Evolutionary conservation across 2,797 vertebrate species (phyloP), one percentile per base, ranked within the genome.

Genomic region (Poeciliopsis infans): DNA sequence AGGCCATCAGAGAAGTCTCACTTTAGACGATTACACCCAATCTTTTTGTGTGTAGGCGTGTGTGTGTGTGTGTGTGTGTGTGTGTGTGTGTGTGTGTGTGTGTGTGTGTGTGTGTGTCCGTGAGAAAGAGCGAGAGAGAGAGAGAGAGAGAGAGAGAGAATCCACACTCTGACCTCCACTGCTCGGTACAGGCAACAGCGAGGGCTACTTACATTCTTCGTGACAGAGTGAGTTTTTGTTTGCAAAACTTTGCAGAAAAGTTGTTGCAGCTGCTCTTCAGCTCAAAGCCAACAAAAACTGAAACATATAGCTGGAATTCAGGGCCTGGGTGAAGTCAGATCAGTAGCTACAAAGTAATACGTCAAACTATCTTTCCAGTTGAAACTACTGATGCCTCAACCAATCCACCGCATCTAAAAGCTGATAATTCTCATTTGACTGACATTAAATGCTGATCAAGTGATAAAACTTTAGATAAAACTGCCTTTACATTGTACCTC

Each of bases 1-100:
- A 74, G 89, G 88, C 88, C 90, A 89, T 91, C 89, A 91, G 91
- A 91, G 92, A 93, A 88, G 91, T 91, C 91, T 92, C 84, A 64
- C 88, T 86, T 91, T 86, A 90, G 86, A 92, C 85, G 73, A 88
- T 92, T 88, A 89, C 87, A 93, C 93, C 89, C 75, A 84, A 91
- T 90, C 91, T 89, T 2, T 80, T 89, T 79, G 75, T 79, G 74
- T 82, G 70, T 80, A 69, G 76, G 76, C 78, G 53, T 74, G 64
- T 79, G 83, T 69, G 49, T 64, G 74, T 0, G 53, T 1, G 53
- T 10, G 51, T 7, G 51, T 79, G 75, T 79, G 74, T 82, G 70
- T 80, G 53, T 74, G 64, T 79, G 83, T 69, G 49, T 64, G 74
- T 0, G 53, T 1, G 53, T 10, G n/a, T 79, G 75, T 79, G 74